Base-by-base conservation (phyloP, 2,888 invertebrate species). In the Choreutis nemorana region DNA sequence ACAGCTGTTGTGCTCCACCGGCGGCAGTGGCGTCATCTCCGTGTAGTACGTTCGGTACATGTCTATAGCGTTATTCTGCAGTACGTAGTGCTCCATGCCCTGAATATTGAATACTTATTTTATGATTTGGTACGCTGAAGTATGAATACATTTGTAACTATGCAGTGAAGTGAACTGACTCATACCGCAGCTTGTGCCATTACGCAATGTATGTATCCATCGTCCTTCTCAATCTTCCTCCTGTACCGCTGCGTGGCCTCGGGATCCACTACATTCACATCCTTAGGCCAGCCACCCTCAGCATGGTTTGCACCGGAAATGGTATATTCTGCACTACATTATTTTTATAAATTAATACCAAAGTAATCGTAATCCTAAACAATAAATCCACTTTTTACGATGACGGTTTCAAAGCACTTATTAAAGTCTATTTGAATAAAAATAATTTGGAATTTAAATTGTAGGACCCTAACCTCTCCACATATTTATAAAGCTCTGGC, bases 41-140 rank as follows among this genome's bases (percentile, higher is more conserved):
- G 83, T 81, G 64, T 93, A 96, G 64, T 93, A 95, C 40, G 90
- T 87, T 54, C 91, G 87, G 63, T 95, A 95, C 55, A 97, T 91
- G 58, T 96, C 90, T 23, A 96, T 85, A 0, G 94, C 90, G 64
- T 94, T 96, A 66, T 97, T 97, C 72, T 96, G 95, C 37, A 85
- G 73, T 33, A 95, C 87, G 50, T 86, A 89, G 50, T 89, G 88
- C 51, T 96, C 94, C 84, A 91, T 85, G 10, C 81, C 82, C 91
- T 92, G 55, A 2, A 31, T n/a, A n/a, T n/a, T n/a, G n/a, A n/a
- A n/a, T n/a, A n/a, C n/a, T n/a, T n/a, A n/a, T n/a, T n/a, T n/a
- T n/a, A n/a, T n/a, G n/a, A n/a, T n/a, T n/a, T n/a, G n/a, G n/a
- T n/a, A n/a, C n/a, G n/a, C n/a, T n/a, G n/a, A n/a, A n/a, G n/a